Percentiles rank a stretch among this genome's conserved stretches.
These are phyloP conservation scores for Protophormia terraenovae DNA, from an alignment of 2,888 invertebrate species.

Conservation along the genomic window DNA sequence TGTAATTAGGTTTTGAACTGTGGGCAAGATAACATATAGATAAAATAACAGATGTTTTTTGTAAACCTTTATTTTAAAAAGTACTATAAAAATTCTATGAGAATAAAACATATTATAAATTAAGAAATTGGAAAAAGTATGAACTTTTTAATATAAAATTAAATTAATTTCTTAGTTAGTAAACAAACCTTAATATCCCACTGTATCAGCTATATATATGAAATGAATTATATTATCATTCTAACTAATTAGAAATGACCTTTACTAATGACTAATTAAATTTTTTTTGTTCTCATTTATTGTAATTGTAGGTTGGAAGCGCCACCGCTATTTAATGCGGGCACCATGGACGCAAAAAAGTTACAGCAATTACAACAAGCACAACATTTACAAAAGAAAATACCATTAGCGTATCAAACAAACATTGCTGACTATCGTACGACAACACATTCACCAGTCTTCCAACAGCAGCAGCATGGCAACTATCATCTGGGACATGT, in stretches of 20 bases:
- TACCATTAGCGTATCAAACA: conserved; percentile 82
- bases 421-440: conserved; percentile 82
- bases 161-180: too few species aligned
- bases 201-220: background rate
- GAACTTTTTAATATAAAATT: too few species aligned
- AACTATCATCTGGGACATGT: conserved; percentile 72
- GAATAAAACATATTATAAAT: too few species aligned
- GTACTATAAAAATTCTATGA: too few species aligned
- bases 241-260: background rate
- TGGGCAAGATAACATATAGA: background rate
- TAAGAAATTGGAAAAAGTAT: too few species aligned
- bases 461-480: conserved; percentile 74
- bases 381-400: conserved; percentile 81
- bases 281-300: conserved; percentile 18
- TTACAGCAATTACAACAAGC: conserved; percentile 82
- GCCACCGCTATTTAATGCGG: conserved; percentile 85
- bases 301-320: conserved; percentile 85
- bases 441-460: conserved; percentile 82
- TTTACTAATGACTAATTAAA: background rate
- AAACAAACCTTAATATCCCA: background rate
- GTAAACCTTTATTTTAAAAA: too few species aligned
- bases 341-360: conserved; percentile 87
- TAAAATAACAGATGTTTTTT: background rate
- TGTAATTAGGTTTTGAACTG: conserved; percentile 27
- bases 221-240: background rate